Evolutionary conservation across 1,140 invertebrate genomes (phyloP).

Genomic region (Drosophila ambigua): DNA sequence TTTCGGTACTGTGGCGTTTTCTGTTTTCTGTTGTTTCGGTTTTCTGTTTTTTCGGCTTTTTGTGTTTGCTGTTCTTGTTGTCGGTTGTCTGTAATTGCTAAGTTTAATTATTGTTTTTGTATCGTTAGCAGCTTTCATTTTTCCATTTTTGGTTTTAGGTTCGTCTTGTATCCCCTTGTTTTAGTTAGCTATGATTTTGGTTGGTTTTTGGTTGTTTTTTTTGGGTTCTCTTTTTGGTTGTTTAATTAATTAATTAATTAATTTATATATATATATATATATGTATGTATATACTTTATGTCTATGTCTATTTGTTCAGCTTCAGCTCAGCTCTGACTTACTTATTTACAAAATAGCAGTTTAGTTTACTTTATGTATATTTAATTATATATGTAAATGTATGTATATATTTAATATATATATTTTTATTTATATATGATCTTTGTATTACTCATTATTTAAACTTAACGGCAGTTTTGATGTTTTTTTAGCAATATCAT

Average conservation of each 20-base stretch:
- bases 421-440: constrained; percentile 60
- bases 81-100: constrained; percentile 67
- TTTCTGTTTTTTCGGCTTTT: too few species aligned
- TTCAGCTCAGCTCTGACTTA: constrained; percentile 69
- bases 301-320: constrained; percentile 75
- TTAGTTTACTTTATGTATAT: constrained; percentile 67
- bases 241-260: constrained; percentile 12
- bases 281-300: constrained; percentile 32
- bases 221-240: constrained; percentile 14
- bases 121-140: constrained; percentile 78
- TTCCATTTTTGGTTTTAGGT: constrained; percentile 55
- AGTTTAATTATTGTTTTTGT: constrained; percentile 82
- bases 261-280: too few species aligned
- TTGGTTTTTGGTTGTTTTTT: constrained; percentile 17
- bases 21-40: constrained; percentile 5
- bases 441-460: constrained; percentile 72
- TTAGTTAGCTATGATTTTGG: constrained; percentile 50
- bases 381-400: constrained; percentile 60
- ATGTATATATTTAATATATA: constrained; percentile 62
- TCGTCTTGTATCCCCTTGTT: constrained; percentile 37
- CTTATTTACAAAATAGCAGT: constrained; percentile 79
- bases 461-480: constrained; percentile 82
- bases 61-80: constrained; percentile 34
- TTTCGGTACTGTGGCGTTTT: constrained; percentile 8
- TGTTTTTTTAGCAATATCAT: constrained; percentile 71